Evolutionary conservation across 2,888 invertebrate species (phyloP).

Genomic region (Philonicus albiceps): DNA sequence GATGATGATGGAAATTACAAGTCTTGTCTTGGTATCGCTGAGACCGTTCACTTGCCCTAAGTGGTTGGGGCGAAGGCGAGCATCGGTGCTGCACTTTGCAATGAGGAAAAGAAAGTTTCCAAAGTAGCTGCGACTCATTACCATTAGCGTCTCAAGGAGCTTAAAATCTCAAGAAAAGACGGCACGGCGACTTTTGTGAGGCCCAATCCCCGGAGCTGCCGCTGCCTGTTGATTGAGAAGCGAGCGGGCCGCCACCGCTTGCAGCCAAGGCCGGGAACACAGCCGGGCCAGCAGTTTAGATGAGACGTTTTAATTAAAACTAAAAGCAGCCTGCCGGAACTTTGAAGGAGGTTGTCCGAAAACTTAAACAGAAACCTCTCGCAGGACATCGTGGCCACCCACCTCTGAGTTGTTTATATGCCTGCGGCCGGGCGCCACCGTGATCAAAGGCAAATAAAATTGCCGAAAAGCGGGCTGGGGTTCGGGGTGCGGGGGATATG

Average conservation of each 20-base stretch:
- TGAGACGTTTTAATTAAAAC: slow-evolving; percentile 3
- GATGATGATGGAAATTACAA: neutral
- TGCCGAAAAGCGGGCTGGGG: neutral
- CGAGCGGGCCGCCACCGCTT: neutral
- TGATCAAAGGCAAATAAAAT: slow-evolving; percentile 19
- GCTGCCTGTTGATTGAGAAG: neutral
- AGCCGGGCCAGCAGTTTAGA: neutral
- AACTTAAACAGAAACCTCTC: neutral
- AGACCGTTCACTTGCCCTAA: neutral
- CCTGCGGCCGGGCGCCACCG: neutral
- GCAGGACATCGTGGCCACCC: neutral
- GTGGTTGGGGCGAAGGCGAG: neutral
- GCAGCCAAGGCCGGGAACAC: neutral
- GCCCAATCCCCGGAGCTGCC: neutral
- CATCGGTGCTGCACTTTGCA: neutral
- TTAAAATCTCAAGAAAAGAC: neutral
- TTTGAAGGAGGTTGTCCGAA: neutral
- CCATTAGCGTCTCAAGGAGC: neutral
- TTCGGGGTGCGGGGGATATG: too few relatives aligned
- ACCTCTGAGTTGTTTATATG: neutral
- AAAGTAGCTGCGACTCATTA: neutral
- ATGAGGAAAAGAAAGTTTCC: neutral
- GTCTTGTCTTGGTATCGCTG: neutral
- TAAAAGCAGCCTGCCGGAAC: neutral
- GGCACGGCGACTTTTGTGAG: neutral